Percentiles rank a stretch among this genome's conserved stretches.
Evolutionary conservation across 2,888 invertebrate genomes (phyloP).

Genomic region (Agriopis leucophaearia): DNA sequence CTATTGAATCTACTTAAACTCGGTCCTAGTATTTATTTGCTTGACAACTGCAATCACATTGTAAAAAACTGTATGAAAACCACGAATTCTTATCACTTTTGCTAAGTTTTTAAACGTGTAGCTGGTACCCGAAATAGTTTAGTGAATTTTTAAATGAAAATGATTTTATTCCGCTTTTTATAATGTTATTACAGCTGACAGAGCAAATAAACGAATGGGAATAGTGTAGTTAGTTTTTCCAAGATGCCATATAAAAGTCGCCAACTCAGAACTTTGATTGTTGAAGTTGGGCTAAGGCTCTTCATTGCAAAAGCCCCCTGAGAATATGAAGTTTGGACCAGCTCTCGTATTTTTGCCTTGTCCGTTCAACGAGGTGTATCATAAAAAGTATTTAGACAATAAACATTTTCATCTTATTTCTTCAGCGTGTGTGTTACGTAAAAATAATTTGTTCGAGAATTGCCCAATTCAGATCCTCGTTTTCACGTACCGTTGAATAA

Average conservation of each 20-base stretch:
- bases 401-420: conserved; percentile 15
- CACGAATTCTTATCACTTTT: too few species aligned
- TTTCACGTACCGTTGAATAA: neutral
- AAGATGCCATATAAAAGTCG: neutral
- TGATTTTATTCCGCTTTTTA: too few species aligned
- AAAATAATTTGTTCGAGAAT: neutral
- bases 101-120: too few species aligned
- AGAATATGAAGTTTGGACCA: conserved; percentile 4
- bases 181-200: neutral
- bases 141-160: too few species aligned
- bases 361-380: neutral
- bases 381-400: conserved; percentile 3
- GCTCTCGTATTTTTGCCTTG: neutral
- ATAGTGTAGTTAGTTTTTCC: neutral
- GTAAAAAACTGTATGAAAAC: too few species aligned
- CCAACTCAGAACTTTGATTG: conserved; percentile 5
- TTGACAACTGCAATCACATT: too few species aligned
- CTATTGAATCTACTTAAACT: too few species aligned
- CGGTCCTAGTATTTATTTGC: too few species aligned
- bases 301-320: conserved; percentile 7
- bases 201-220: neutral
- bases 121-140: too few species aligned
- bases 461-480: neutral
- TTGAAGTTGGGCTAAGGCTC: conserved; percentile 8
- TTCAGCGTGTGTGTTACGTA: neutral